Evolutionary conservation across 2,888 invertebrate genomes (phyloP), one percentile per base, ranked within the genome.

Genomic region (Allacma fusca): DNA sequence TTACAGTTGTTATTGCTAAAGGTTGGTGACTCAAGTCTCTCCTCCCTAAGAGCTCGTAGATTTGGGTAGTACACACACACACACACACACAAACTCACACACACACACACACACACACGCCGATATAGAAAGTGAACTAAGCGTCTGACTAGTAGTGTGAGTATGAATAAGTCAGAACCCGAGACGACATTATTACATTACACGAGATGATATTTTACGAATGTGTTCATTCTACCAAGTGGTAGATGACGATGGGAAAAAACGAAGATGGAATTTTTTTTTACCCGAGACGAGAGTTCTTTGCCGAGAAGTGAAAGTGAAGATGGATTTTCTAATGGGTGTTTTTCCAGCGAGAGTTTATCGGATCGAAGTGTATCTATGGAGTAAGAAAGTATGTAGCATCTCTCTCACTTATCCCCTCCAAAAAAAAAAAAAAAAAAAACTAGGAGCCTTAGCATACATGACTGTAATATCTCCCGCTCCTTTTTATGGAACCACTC

Each of bases 281-380:
- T 59, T 26, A 59, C n/a, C 26, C 24, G 21, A 28, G 26, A 62
- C 62, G 23, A 26, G 50, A 50, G 44, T 70, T 75, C 28, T 34
- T 64, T 62, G 76, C 59, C 70, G 64, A 76, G 70, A 76, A 76
- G 76, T 70, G 76, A 76, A 76, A 76, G 70, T 76, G 68, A 76
- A 70, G 69, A 76, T 70, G 76, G 76, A 76, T 70, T 70, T 62
- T 70, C 59, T 76, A 70, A 70, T 70, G 70, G 59, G 59, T 76
- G 70, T 76, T 76, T 76, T 70, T 70, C 28, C 50, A 64, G 43
- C 24, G 44, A 74, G 73, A 74, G 74, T 74, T 74, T 74, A 74
- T 74, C 74, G 74, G 74, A 74, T 74, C 74, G 65, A 74, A 67
- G 65, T 74, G 74, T 74, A 74, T 50, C 50, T 50, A 16, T 50